A percentile compares a stretch with the other conserved stretches of the same genome.
These are phyloP conservation scores for Camponotus pennsylvanicus DNA, from an alignment of 1,140 invertebrate species.

Conservation along the genomic window DNA sequence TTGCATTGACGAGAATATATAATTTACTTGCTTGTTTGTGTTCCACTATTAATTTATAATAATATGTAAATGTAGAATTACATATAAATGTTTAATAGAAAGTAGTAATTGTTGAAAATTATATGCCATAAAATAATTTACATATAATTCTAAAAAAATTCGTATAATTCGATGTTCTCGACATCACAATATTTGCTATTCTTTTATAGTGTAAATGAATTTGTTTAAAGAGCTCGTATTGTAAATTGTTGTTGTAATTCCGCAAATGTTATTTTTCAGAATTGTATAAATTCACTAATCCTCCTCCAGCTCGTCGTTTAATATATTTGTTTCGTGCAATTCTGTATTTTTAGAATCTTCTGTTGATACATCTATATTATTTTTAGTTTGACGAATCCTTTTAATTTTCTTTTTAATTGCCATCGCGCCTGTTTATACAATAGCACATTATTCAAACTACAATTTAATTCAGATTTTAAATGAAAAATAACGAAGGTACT, in stretches of 20 bases:
- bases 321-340: constrained; percentile 1
- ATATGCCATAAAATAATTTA: neutral
- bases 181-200: constrained; percentile 7
- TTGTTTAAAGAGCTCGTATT: neutral
- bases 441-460: constrained; percentile 64
- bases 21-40: neutral
- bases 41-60: constrained; percentile 11
- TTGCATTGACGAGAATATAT: neutral
- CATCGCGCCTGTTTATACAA: constrained; percentile 74
- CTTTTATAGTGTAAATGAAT: constrained; percentile 13
- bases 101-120: neutral
- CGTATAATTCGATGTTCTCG: neutral
- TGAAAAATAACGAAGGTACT: constrained; percentile 46
- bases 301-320: neutral
- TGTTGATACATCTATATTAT: neutral
- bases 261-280: neutral
- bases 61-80: constrained; percentile 4
- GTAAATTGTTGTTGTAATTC: neutral
- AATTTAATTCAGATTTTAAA: constrained; percentile 39
- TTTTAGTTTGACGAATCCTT: constrained; percentile 70
- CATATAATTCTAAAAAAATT: neutral
- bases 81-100: neutral
- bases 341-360: constrained; percentile 20
- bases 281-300: constrained; percentile 37
- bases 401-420: constrained; percentile 77